Percentiles rank a stretch among this genome's conserved stretches.
Evolutionary conservation across 2,888 invertebrate species (phyloP).

Genomic region (Glomeris marginata): DNA sequence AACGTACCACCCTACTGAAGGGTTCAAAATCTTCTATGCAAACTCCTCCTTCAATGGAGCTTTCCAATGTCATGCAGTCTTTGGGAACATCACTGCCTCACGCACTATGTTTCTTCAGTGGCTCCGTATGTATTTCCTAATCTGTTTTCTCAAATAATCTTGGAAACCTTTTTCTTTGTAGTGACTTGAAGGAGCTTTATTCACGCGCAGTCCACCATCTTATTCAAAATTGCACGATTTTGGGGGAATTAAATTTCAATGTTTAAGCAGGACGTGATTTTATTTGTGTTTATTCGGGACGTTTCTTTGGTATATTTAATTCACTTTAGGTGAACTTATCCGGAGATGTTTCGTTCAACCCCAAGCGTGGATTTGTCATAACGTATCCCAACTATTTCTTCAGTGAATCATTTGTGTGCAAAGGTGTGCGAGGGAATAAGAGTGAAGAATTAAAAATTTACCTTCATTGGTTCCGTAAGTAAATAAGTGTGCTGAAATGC

Average conservation of each 20-base stretch:
- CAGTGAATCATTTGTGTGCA: constrained; percentile 16
- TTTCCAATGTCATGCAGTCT: constrained; percentile 17
- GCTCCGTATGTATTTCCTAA: constrained; percentile 13
- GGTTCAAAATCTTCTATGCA: constrained; percentile 17
- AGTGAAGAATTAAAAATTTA: constrained; percentile 7
- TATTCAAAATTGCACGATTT: neutral
- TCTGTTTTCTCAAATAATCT: neutral
- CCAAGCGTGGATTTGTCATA: constrained; percentile 14
- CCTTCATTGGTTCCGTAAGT: constrained; percentile 16
- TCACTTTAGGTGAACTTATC: constrained; percentile 10
- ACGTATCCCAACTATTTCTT: constrained; percentile 13
- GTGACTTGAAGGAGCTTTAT: too few species aligned
- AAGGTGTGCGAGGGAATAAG: constrained; percentile 12
- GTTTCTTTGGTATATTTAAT: constrained; percentile 1
- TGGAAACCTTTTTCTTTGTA: neutral
- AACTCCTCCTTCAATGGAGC: constrained; percentile 16
- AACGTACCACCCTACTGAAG: constrained; percentile 15
- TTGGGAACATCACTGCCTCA: constrained; percentile 11
- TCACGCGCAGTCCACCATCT: neutral
- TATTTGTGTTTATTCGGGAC: neutral
- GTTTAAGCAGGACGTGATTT: neutral
- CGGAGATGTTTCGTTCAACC: constrained; percentile 11
- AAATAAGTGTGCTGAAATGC: neutral
- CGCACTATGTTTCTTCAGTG: constrained; percentile 9
- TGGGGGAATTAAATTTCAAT: neutral